These are phyloP conservation scores for Thunnus albacares DNA, from an alignment of 2,797 vertebrate species.

Conservation along the genomic window DNA sequence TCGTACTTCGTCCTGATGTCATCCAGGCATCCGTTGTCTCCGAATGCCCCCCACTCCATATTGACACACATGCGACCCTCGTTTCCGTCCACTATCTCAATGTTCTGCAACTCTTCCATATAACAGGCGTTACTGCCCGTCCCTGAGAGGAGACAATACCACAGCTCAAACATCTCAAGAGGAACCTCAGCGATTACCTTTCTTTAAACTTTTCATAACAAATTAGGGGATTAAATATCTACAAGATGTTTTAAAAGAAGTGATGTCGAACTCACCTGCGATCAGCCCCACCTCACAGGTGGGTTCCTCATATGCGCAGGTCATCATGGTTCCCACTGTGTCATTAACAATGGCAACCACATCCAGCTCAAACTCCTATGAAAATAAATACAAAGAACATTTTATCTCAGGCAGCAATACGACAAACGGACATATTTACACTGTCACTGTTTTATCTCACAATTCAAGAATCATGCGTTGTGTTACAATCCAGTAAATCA, in stretches of 20 bases:
- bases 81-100: conserved; percentile 91
- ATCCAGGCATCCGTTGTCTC: conserved; percentile 96
- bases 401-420: neutral
- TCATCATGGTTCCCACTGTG: conserved; percentile 99
- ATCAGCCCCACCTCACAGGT: conserved; percentile 97
- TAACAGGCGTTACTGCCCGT: conserved; percentile 98
- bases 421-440: neutral
- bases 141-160: conserved; percentile 82
- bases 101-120: conserved; percentile 96
- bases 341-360: conserved; percentile 98
- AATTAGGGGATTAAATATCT: neutral
- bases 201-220: neutral
- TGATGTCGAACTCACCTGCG: conserved; percentile 86
- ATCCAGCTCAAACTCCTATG: conserved; percentile 97
- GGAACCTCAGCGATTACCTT: too few species aligned
- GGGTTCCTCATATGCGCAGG: conserved; percentile 98
- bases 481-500: neutral
- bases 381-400: neutral
- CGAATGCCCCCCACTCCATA: conserved; percentile 98
- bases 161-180: neutral
- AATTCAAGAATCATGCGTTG: conserved; percentile 22
- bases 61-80: conserved; percentile 97
- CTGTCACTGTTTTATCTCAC: neutral
- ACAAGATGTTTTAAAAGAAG: neutral
- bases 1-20: conserved; percentile 96